Conservation (phyloP, 2,797 vertebrate species). For the Linurgus olivaceus region DNA sequence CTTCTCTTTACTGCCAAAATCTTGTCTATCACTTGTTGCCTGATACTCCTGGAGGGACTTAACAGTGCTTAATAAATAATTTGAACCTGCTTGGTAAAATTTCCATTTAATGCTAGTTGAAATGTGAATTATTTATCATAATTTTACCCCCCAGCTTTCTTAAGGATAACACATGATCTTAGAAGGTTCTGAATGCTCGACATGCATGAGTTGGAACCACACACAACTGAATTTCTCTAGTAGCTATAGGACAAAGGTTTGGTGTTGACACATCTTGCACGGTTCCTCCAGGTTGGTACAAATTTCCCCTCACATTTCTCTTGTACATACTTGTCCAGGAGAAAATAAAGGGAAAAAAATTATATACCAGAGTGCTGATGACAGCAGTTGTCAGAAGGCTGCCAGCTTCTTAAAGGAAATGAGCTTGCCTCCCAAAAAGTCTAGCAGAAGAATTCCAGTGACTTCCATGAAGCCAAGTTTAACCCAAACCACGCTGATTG, state of each 20-base stretch:
- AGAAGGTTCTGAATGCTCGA: not conserved
- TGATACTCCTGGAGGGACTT: slow-evolving; percentile 27
- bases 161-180: not conserved
- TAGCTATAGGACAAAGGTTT: not conserved
- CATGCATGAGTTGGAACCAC: not conserved
- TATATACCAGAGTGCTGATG: not conserved
- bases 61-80: slow-evolving; percentile 4
- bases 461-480: not conserved
- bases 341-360: not conserved
- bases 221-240: not conserved
- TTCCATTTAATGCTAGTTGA: not conserved
- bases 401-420: not conserved
- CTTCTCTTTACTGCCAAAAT: slow-evolving; percentile 14
- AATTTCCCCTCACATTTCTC: not conserved
- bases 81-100: not conserved
- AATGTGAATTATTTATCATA: not conserved
- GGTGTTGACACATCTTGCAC: not conserved
- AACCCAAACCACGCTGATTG: not conserved
- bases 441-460: not conserved
- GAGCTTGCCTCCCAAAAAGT: not conserved
- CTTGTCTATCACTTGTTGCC: not conserved
- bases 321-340: not conserved
- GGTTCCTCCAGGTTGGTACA: not conserved
- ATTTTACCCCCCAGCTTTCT: not conserved
- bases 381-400: not conserved